A percentile compares a stretch with the other conserved stretches of the same genome.
phyloP scores from a whole-genome alignment of 1,140 invertebrate genomes.

The Amyelois transitella region DNA sequence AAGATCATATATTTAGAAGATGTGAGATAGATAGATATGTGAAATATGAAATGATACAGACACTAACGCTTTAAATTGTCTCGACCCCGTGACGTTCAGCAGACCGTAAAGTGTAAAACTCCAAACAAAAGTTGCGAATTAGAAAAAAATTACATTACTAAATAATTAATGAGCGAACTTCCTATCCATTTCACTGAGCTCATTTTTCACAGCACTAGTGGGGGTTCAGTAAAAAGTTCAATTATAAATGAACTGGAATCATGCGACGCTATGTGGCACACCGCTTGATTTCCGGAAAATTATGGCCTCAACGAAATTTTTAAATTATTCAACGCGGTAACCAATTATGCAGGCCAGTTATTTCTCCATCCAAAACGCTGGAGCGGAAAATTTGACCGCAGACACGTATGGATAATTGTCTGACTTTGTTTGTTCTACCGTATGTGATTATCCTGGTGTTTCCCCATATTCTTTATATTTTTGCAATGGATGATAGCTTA shows the following conservation, averaged over 20 bases:
- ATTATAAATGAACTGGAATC: slow-evolving; percentile 46
- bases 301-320: slow-evolving; percentile 28
- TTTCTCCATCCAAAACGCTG: slow-evolving; percentile 20
- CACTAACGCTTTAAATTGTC: too few species aligned
- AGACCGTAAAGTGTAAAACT: too few species aligned
- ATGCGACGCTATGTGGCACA: slow-evolving; percentile 33
- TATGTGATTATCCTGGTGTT: too few species aligned
- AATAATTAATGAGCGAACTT: too few species aligned
- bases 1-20: too few species aligned
- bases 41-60: too few species aligned
- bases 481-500: too few species aligned
- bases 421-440: neutral
- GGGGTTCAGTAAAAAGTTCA: neutral
- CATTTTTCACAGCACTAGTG: neutral
- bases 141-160: too few species aligned
- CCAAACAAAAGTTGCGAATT: too few species aligned
- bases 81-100: too few species aligned
- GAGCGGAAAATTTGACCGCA: slow-evolving; percentile 11
- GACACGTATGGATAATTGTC: neutral
- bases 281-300: slow-evolving; percentile 27
- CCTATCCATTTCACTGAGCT: neutral
- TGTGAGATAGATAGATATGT: too few species aligned
- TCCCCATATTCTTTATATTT: too few species aligned
- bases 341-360: slow-evolving; percentile 29
- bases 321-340: slow-evolving; percentile 33